Evolutionary conservation across 1,140 invertebrate species (phyloP).

Genomic region (Drosophila melanica): DNA sequence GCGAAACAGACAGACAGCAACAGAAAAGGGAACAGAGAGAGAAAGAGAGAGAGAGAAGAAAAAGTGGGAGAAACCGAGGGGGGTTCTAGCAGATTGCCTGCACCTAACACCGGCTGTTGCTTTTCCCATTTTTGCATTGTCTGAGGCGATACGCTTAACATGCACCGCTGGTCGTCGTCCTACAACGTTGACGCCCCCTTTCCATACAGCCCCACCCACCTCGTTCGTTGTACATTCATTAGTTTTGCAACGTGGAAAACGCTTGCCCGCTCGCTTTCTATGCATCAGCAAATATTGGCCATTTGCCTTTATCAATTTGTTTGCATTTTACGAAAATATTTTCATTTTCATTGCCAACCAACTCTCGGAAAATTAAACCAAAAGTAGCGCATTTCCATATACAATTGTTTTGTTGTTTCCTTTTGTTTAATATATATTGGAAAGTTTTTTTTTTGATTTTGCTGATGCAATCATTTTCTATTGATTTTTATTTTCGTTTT

Average conservation of each 20-base stretch:
- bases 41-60: background rate
- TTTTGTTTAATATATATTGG: background rate
- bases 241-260: constrained; percentile 52
- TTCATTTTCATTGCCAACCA: constrained; percentile 57
- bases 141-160: constrained; percentile 67
- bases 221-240: constrained; percentile 44
- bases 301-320: constrained; percentile 76
- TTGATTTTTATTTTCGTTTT: background rate
- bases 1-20: background rate
- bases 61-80: background rate
- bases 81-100: constrained; percentile 2
- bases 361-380: constrained; percentile 57
- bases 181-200: background rate
- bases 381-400: constrained; percentile 35
- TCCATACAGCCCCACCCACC: background rate
- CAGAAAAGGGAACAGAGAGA: background rate
- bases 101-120: constrained; percentile 46
- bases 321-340: constrained; percentile 74
- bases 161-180: constrained; percentile 49
- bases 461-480: background rate
- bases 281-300: constrained; percentile 73
- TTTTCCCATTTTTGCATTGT: constrained; percentile 56
- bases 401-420: background rate
- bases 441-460: background rate
- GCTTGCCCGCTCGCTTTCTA: constrained; percentile 48